A percentile compares a stretch with the other conserved stretches of the same genome.
Conservation (phyloP, 2,888 invertebrate species). For the Philaethria dido region DNA sequence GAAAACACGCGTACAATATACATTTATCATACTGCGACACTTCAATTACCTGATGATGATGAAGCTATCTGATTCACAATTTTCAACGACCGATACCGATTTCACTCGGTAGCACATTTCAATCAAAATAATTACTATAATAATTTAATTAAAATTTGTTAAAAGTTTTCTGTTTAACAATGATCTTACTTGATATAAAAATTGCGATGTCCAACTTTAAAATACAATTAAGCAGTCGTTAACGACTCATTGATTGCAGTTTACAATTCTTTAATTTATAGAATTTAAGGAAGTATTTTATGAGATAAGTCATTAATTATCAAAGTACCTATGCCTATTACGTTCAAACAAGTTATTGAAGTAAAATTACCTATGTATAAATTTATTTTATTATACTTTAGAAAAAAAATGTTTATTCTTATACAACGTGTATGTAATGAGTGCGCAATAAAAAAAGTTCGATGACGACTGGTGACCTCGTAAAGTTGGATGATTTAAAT, state of each 20-base stretch:
- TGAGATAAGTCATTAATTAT: neutral
- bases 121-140: too few relatives aligned
- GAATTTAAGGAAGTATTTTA: neutral
- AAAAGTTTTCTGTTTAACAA: neutral
- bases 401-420: too few relatives aligned
- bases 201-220: neutral
- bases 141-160: too few relatives aligned
- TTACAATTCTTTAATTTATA: neutral
- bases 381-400: too few relatives aligned
- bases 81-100: neutral
- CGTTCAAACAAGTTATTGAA: too few relatives aligned
- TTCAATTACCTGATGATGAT: constrained; percentile 16
- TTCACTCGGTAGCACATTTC: neutral
- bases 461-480: too few relatives aligned
- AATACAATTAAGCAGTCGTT: neutral
- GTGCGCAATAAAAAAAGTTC: too few relatives aligned
- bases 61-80: neutral
- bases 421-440: too few relatives aligned
- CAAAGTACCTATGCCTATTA: neutral
- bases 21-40: neutral
- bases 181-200: neutral
- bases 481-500: too few relatives aligned
- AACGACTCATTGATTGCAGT: constrained; percentile 1
- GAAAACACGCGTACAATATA: neutral
- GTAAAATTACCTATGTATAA: too few relatives aligned